Evolutionary conservation across 2,113 vertebrate species (phyloP).

Genomic region (Eubucco bourcierii): DNA sequence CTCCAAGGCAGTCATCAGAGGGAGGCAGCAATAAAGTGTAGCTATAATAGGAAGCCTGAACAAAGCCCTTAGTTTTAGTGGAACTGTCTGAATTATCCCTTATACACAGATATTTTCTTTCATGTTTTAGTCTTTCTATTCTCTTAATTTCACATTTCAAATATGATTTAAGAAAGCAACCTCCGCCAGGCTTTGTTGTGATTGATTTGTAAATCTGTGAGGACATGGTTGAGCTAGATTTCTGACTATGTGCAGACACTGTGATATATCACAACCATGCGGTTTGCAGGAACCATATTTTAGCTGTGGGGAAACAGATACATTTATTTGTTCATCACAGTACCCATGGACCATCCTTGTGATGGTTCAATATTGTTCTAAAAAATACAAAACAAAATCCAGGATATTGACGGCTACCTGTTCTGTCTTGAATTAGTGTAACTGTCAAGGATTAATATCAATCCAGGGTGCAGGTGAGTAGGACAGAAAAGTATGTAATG

Average conservation of each 20-base stretch:
- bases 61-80: not conserved
- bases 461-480: not conserved
- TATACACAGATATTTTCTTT: not conserved
- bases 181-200: not conserved
- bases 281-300: not conserved
- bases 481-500: not conserved
- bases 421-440: not conserved
- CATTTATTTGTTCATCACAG: not conserved
- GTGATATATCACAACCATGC: not conserved
- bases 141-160: constrained; percentile 21
- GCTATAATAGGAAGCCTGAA: not conserved
- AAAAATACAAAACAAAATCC: not conserved
- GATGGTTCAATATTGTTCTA: not conserved
- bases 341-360: not conserved
- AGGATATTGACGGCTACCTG: not conserved
- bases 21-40: not conserved
- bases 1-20: not conserved
- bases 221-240: not conserved
- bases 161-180: not conserved
- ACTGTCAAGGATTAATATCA: not conserved
- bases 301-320: not conserved
- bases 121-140: not conserved
- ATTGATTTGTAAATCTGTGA: constrained; percentile 16
- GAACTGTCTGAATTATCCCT: not conserved
- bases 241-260: not conserved